A percentile compares a stretch with the other conserved stretches of the same genome.
Evolutionary conservation across 1,140 invertebrate genomes (phyloP).

Genomic region (Zaprionus vittiger): DNA sequence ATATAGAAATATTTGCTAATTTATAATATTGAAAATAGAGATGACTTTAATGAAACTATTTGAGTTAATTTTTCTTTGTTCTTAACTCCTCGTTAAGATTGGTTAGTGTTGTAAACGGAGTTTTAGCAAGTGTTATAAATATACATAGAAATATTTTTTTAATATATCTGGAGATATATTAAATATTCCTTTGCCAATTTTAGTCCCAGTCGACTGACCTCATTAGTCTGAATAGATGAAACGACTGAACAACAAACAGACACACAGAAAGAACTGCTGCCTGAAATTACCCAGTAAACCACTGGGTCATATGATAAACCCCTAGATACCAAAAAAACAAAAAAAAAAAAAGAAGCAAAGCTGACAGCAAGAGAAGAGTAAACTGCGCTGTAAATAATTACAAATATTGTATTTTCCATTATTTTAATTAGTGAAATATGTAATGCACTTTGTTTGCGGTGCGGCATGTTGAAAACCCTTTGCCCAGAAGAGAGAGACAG

Average conservation of each 20-base stretch:
- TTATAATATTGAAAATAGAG: too few relatives aligned
- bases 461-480: conserved; percentile 43
- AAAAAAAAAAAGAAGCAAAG: not conserved
- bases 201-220: conserved; percentile 20
- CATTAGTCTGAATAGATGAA: conserved; percentile 42
- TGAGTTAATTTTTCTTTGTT: too few relatives aligned
- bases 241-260: conserved; percentile 22
- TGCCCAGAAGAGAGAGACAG: conserved; percentile 10
- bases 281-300: conserved; percentile 43
- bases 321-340: conserved; percentile 11
- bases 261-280: not conserved
- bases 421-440: conserved; percentile 81
- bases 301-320: conserved; percentile 45
- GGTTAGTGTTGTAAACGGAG: not conserved
- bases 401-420: conserved; percentile 69
- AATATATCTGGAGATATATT: not conserved
- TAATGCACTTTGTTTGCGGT: conserved; percentile 65
- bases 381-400: conserved; percentile 64
- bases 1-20: not conserved
- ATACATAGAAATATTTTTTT: not conserved
- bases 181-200: not conserved
- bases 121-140: not conserved
- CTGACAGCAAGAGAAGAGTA: conserved; percentile 20
- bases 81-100: too few relatives aligned
- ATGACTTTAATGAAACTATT: too few relatives aligned